A percentile compares a stretch with the other conserved stretches of the same genome.
These are phyloP conservation scores for Tenualosa thibaudeaui DNA, from an alignment of 2,797 vertebrate genomes.

Conservation along the genomic window DNA sequence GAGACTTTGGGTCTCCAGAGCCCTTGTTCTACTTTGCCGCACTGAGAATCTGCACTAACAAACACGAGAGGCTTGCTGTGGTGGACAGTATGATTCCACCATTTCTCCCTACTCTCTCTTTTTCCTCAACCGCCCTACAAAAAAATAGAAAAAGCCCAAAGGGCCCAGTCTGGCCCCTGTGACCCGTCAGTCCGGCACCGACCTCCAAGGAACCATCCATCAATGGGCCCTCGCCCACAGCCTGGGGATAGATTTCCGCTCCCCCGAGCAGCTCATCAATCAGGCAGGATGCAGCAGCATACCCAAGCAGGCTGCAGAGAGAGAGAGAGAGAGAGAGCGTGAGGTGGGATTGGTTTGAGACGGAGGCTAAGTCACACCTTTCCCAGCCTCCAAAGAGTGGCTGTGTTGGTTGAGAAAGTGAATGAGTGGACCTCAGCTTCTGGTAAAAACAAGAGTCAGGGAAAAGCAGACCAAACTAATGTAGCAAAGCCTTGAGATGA, in stretches of 20 bases:
- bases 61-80: background rate
- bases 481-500: background rate
- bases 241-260: constrained; percentile 76
- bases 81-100: background rate
- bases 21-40: constrained; percentile 32
- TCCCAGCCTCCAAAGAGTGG: constrained; percentile 44
- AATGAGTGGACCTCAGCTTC: background rate
- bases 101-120: constrained; percentile 22
- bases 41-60: constrained; percentile 8
- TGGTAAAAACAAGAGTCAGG: background rate
- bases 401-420: background rate
- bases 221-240: constrained; percentile 63
- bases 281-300: constrained; percentile 68
- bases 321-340: background rate
- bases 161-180: constrained; percentile 56
- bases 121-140: constrained; percentile 24
- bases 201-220: constrained; percentile 73
- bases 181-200: constrained; percentile 70
- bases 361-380: constrained; percentile 59
- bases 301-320: constrained; percentile 68
- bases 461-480: background rate
- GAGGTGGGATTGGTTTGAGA: background rate
- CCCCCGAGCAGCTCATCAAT: constrained; percentile 73
- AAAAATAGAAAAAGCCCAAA: background rate
- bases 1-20: constrained; percentile 12